Evolutionary conservation across 2,888 invertebrate species (phyloP).

Genomic region (Drosophila colorata): DNA sequence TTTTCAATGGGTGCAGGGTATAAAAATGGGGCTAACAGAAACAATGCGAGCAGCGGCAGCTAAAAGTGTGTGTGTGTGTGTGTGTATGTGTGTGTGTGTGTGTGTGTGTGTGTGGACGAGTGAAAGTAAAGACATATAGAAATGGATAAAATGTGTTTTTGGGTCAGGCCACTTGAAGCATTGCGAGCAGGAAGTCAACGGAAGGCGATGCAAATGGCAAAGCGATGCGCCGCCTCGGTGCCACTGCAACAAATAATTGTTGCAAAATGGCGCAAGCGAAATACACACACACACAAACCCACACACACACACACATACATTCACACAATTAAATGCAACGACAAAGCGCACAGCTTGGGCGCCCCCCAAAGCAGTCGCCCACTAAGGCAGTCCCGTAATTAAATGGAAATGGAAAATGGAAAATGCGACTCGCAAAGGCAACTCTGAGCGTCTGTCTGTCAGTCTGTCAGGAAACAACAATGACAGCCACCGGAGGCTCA

Average conservation of each 20-base stretch:
- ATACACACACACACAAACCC: constrained; percentile 16
- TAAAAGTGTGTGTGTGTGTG: constrained; percentile 3
- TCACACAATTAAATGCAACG: constrained; percentile 68
- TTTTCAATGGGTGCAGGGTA: background rate
- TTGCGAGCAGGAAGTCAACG: constrained; percentile 60
- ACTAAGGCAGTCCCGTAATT: constrained; percentile 57
- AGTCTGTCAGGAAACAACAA: constrained; percentile 46
- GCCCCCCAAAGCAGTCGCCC: constrained; percentile 15
- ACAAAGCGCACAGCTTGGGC: constrained; percentile 53
- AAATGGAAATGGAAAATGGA: constrained; percentile 64
- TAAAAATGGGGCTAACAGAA: constrained; percentile 71
- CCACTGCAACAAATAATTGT: constrained; percentile 67
- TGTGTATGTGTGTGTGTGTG: constrained; percentile 13
- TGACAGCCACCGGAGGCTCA: constrained; percentile 25
- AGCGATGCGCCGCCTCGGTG: constrained; percentile 36
- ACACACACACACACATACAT: background rate
- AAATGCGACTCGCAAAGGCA: constrained; percentile 25
- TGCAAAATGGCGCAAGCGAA: constrained; percentile 66
- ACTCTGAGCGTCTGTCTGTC: constrained; percentile 19
- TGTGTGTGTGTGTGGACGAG: constrained; percentile 42
- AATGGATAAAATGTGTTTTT: constrained; percentile 81
- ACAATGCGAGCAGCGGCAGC: constrained; percentile 60
- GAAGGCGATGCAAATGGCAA: constrained; percentile 48
- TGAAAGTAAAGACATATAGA: constrained; percentile 80
- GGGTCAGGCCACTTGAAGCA: constrained; percentile 81